Conservation (phyloP, 2,888 invertebrate genomes). For the Scelioninae gen. 1 region DNA sequence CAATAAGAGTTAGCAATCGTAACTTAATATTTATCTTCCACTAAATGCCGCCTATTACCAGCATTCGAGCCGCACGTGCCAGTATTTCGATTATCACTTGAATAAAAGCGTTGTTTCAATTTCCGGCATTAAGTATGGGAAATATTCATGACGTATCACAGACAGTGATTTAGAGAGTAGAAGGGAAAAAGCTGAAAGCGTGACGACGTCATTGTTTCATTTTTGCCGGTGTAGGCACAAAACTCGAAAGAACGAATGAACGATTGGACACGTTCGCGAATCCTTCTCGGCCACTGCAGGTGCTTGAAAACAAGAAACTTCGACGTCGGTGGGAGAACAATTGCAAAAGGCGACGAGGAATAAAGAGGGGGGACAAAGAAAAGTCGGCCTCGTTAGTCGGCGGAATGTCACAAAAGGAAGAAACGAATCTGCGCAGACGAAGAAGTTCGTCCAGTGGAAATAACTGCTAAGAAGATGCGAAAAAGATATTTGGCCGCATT, state of each 20-base stretch:
- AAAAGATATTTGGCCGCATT: constrained; percentile 25
- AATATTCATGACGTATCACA: constrained; percentile 51
- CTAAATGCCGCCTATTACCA: no score
- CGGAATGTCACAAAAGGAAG: constrained; percentile 35
- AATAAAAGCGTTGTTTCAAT: constrained; percentile 6
- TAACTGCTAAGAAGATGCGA: constrained; percentile 39
- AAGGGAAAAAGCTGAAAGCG: constrained; percentile 16
- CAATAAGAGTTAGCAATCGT: no score
- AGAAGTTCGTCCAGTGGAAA: constrained; percentile 35
- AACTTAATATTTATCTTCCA: no score
- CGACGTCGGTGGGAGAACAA: constrained; percentile 57
- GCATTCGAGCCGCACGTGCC: no score
- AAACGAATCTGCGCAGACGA: constrained; percentile 14
- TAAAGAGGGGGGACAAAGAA: neutral
- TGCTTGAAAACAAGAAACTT: constrained; percentile 64
- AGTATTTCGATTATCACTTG: no score
- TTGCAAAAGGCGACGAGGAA: constrained; percentile 52
- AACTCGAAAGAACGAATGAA: constrained; percentile 43
- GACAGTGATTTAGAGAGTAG: neutral
- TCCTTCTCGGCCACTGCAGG: constrained; percentile 60
- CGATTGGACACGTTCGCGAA: constrained; percentile 68
- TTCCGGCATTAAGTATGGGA: constrained; percentile 19
- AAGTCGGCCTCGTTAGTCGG: constrained; percentile 59
- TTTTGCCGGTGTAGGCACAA: constrained; percentile 53
- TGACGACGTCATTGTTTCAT: constrained; percentile 58